Conservation (phyloP, 2,113 vertebrate species). For the Tauraco erythrolophus region DNA sequence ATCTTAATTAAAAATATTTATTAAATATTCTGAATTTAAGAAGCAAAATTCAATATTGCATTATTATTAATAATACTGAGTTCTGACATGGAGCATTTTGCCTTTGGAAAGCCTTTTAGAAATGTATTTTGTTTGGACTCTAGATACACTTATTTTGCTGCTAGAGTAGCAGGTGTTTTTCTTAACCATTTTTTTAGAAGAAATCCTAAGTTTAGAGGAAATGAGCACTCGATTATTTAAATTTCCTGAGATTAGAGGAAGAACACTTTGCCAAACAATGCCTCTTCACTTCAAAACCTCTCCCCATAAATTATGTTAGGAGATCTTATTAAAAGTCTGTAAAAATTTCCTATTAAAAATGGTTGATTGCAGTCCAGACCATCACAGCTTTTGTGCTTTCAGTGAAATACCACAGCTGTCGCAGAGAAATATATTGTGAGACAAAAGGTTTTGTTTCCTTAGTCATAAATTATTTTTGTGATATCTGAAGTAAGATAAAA, state of each 20-base stretch:
- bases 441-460: slow-evolving; percentile 86
- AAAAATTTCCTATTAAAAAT: slow-evolving; percentile 88
- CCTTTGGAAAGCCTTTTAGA: neutral
- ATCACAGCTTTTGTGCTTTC: slow-evolving; percentile 82
- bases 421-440: slow-evolving; percentile 84
- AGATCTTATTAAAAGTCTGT: slow-evolving; percentile 90
- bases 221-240: slow-evolving; percentile 84
- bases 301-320: slow-evolving; percentile 89
- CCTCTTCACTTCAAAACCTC: slow-evolving; percentile 92
- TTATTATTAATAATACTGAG: neutral
- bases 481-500: slow-evolving; percentile 85
- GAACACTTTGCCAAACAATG: slow-evolving; percentile 94
- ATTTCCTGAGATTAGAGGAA: slow-evolving; percentile 89
- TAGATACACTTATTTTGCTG: slow-evolving; percentile 32
- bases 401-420: slow-evolving; percentile 93
- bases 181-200: slow-evolving; percentile 76
- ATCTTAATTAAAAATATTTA: neutral
- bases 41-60: neutral
- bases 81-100: neutral
- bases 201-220: slow-evolving; percentile 80
- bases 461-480: slow-evolving; percentile 84
- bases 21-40: neutral
- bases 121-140: slow-evolving; percentile 1
- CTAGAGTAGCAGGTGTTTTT: slow-evolving; percentile 79
- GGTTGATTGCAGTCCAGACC: slow-evolving; percentile 90